These are phyloP conservation scores for Leiothrix lutea DNA, from an alignment of 2,113 vertebrate genomes.

Conservation along the genomic window DNA sequence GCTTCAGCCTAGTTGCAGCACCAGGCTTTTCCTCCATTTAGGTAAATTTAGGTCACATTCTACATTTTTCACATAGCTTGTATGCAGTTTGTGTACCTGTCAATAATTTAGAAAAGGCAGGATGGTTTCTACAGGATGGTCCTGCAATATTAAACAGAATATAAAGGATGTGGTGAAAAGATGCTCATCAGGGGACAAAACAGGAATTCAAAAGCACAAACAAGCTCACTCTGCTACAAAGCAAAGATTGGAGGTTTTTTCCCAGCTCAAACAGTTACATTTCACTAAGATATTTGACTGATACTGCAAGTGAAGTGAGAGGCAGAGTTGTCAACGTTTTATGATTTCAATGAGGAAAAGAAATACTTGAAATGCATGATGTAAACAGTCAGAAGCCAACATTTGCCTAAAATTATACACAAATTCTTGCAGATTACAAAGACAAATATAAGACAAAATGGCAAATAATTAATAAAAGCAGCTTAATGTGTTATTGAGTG, in stretches of 20 bases:
- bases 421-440: background rate
- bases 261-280: background rate
- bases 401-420: background rate
- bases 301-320: background rate
- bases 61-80: accelerated
- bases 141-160: background rate
- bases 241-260: background rate
- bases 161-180: background rate
- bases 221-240: background rate
- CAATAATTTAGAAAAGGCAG: background rate
- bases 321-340: background rate
- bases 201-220: background rate
- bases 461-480: background rate
- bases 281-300: background rate
- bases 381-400: background rate
- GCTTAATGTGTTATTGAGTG: background rate
- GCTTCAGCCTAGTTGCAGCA: background rate
- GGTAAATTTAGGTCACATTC: background rate
- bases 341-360: background rate
- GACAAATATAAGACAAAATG: background rate
- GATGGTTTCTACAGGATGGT: accelerated
- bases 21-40: background rate
- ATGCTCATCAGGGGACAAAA: background rate
- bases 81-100: background rate
- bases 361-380: background rate